Conservation (phyloP, 2,888 invertebrate species). For the Argyra leucocephala region DNA sequence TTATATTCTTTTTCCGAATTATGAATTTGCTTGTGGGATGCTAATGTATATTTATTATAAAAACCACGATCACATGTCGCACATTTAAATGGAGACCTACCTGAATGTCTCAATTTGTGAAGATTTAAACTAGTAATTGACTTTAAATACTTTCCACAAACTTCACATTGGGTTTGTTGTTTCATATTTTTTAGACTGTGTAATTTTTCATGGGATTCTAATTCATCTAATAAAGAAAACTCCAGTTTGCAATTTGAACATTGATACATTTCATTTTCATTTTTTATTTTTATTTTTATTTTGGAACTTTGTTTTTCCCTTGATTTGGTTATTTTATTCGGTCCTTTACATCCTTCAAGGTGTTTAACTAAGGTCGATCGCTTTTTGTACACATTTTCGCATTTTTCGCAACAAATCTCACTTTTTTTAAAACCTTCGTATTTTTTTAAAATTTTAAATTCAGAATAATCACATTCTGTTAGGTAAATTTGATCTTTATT, state of each 20-base stretch:
- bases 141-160: conserved; percentile 40
- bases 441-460: too few relatives aligned
- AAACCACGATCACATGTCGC: background rate
- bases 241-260: background rate
- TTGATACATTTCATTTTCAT: background rate
- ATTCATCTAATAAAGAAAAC: background rate
- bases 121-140: conserved; percentile 40
- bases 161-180: conserved; percentile 37
- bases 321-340: background rate
- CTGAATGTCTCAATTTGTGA: conserved; percentile 40
- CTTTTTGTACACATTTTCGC: background rate
- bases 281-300: background rate
- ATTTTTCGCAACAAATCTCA: background rate
- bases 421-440: too few relatives aligned
- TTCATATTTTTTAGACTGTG: conserved; percentile 34
- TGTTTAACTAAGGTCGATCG: background rate
- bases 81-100: conserved; percentile 38
- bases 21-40: background rate
- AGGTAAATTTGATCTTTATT: too few relatives aligned
- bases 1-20: background rate
- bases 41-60: conserved; percentile 8
- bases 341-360: background rate
- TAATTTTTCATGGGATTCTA: background rate
- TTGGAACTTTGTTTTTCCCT: background rate
- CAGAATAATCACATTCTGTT: too few relatives aligned